Percentiles rank a stretch among this genome's conserved stretches.
Evolutionary conservation across 2,113 vertebrate genomes (phyloP).

Genomic region (Lycaon pictus): DNA sequence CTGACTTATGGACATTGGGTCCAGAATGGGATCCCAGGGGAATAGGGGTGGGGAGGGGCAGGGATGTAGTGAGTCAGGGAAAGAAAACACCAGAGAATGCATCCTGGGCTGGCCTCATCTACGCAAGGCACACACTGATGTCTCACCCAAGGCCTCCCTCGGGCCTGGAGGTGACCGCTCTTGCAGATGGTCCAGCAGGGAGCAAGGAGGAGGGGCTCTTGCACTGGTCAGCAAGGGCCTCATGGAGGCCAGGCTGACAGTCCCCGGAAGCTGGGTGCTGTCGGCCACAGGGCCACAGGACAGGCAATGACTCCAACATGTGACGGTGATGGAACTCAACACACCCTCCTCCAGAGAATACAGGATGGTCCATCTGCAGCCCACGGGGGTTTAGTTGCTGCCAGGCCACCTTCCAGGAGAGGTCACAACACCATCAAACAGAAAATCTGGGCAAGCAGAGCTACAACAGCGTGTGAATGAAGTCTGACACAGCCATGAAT

Average conservation of each 20-base stretch:
- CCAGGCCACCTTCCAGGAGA: neutral
- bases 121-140: accelerated
- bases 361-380: neutral
- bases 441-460: neutral
- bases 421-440: neutral
- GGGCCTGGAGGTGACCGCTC: neutral
- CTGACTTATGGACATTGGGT: neutral
- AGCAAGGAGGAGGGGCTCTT: neutral
- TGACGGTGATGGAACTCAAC: neutral
- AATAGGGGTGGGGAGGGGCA: neutral
- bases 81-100: neutral
- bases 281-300: neutral
- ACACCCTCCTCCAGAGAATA: neutral
- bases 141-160: neutral
- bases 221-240: neutral
- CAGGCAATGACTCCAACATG: neutral
- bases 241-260: neutral
- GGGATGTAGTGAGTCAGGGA: neutral
- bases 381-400: neutral
- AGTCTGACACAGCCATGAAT: neutral
- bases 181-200: neutral
- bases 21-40: neutral
- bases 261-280: neutral
- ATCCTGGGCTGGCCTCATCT: neutral
- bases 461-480: neutral